Percentiles rank a stretch among this genome's conserved stretches.
phyloP scores from a whole-genome alignment of 1,140 invertebrate genomes.

The Grapholita molesta region DNA sequence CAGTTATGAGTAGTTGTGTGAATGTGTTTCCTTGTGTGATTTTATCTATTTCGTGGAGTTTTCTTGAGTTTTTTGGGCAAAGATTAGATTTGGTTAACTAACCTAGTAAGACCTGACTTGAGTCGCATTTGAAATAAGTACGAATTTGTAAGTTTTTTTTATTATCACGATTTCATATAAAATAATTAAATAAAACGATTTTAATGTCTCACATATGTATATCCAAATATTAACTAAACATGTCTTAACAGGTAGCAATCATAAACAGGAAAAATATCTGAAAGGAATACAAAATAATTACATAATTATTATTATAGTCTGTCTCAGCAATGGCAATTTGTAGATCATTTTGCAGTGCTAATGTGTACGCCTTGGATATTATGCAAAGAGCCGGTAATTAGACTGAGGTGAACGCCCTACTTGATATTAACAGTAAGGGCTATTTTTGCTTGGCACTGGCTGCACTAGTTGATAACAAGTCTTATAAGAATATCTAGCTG shows the following conservation, averaged over 20 bases:
- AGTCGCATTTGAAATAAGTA: background rate
- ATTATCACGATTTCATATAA: no score
- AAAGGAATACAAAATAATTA: slow-evolving; percentile 2
- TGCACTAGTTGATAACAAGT: background rate
- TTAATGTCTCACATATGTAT: background rate
- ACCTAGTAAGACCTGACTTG: background rate
- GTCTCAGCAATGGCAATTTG: slow-evolving; percentile 53
- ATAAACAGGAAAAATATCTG: background rate
- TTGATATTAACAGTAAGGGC: slow-evolving; percentile 34
- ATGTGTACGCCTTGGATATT: slow-evolving; percentile 58
- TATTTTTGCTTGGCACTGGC: background rate
- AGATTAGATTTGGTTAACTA: slow-evolving; percentile 4
- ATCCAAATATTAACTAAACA: slow-evolving; percentile 36
- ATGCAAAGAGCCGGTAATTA: slow-evolving; percentile 62
- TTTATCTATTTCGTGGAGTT: slow-evolving; percentile 11
- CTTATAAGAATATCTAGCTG: slow-evolving; percentile 12
- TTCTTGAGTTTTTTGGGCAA: background rate
- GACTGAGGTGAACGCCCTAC: slow-evolving; percentile 51
- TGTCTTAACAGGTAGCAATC: slow-evolving; percentile 37
- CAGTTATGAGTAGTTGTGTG: slow-evolving; percentile 43
- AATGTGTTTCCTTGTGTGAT: slow-evolving; percentile 45
- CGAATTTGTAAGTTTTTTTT: no score
- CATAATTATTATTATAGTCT: slow-evolving; percentile 58
- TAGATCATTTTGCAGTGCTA: slow-evolving; percentile 61
- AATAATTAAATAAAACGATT: no score